Conservation (phyloP, 1,140 invertebrate genomes). For the Bombus pyrosoma region DNA sequence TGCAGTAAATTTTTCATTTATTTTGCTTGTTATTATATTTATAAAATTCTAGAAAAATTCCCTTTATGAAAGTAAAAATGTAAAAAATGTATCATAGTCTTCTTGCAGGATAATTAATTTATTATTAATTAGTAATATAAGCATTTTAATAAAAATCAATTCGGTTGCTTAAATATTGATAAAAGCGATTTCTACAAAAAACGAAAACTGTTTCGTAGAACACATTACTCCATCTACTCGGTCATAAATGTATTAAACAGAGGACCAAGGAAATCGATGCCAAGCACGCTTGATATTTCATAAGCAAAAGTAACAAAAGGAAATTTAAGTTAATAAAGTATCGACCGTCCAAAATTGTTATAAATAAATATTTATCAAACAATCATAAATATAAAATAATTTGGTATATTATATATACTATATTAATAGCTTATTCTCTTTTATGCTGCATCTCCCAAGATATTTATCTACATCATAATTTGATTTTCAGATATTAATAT, state of each 20-base stretch:
- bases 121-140: background rate
- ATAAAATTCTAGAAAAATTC: background rate
- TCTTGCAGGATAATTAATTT: background rate
- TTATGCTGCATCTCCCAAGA: too few relatives aligned
- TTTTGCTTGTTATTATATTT: background rate
- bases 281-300: background rate
- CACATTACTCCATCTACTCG: conserved; percentile 51
- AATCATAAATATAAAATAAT: too few relatives aligned
- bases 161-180: conserved; percentile 25
- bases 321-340: background rate
- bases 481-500: too few relatives aligned
- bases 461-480: too few relatives aligned
- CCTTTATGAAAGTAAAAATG: background rate
- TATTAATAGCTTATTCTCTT: too few relatives aligned
- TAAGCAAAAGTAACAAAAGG: background rate
- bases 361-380: too few relatives aligned
- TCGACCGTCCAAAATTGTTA: too few relatives aligned
- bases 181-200: conserved; percentile 47
- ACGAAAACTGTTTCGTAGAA: background rate
- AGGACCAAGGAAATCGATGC: conserved; percentile 36
- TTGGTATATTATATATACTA: too few relatives aligned
- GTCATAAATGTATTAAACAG: background rate
- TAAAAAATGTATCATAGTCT: background rate
- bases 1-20: background rate
- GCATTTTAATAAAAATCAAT: background rate